Base-by-base conservation (phyloP, 2,888 invertebrate species). In the Serripes groenlandicus region DNA sequence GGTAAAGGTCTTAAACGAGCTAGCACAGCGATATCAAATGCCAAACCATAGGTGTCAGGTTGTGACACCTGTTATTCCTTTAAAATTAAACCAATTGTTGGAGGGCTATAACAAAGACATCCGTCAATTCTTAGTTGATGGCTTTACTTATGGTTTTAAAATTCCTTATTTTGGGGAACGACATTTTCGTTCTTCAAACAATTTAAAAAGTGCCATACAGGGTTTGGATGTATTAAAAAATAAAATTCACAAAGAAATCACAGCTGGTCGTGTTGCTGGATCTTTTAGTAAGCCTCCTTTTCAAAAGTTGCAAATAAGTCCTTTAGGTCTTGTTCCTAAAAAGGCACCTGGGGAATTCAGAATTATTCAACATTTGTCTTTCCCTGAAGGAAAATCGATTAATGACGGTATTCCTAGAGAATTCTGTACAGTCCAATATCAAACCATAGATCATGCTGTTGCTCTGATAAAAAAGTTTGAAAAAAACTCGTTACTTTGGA, bases 301-400 rank as follows among this genome's bases (percentile, higher is more conserved):
- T n/a, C 5, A 15, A 15, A 54, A 54, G 9, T n/a, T 54, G 9
- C 54, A 54, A n/a, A n/a, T 18, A 75, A 81, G 4, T 0, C 73
- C 72, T 3, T 23, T 73, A 34, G 78, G 74, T 18, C 34, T 79
- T 18, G 79, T 79, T 5, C 79, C 77, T n/a, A 85, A 81, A 35
- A 86, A 79, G 30, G n/a, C 52, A 7, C 64, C 35, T 0, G 75
- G 81, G 1, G 35, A 81, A 42, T 80, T 71, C 54, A 21, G 86
- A 21, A 49, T 86, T 0, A 84, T 83, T 11, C 86, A 86, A 26
- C 83, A 86, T 73, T 60, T 81, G 4, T 79, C 77, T 26, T 77
- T 42, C 52, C 81, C 79, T 26, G 23, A 64, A 26, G 76, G 73
- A 9, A 15, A 11, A 0, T 87, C 79, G 4, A 58, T 87, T 15